Percentiles rank a stretch among this genome's conserved stretches.
Conservation (phyloP, 2,113 vertebrate species). For the Petaurus breviceps region DNA sequence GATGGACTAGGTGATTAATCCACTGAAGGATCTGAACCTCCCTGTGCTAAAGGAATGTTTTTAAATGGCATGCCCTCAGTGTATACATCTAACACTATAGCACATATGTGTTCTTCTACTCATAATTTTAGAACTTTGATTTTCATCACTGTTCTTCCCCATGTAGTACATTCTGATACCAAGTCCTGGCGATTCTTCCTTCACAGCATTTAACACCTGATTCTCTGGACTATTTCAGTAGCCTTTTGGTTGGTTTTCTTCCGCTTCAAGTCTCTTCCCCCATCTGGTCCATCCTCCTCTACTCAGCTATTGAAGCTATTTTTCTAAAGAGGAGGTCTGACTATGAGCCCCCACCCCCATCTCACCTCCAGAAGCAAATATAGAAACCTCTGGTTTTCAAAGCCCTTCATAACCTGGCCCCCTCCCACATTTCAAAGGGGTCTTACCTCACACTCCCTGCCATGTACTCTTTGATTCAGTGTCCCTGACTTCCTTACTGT, state of each 20-base stretch:
- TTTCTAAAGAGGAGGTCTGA: background rate
- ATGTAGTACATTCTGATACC: background rate
- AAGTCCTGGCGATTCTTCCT: background rate
- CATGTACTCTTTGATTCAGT: background rate
- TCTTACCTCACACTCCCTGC: background rate
- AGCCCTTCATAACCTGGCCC: background rate
- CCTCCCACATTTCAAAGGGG: background rate
- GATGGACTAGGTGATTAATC: background rate
- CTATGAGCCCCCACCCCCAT: background rate
- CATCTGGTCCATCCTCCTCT: background rate
- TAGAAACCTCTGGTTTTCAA: background rate
- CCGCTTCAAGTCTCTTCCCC: background rate
- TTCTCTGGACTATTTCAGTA: background rate
- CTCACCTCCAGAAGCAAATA: background rate
- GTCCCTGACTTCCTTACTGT: background rate
- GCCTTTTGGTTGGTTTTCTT: background rate
- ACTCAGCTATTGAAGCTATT: background rate
- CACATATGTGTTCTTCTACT: background rate
- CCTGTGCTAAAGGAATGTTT: background rate
- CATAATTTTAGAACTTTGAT: background rate
- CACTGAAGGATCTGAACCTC: background rate
- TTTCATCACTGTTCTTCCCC: background rate
- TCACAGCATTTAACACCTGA: background rate
- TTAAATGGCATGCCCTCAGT: background rate
- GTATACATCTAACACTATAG: background rate